These are phyloP conservation scores for Sesamia inferens DNA, from an alignment of 2,888 invertebrate genomes.

Conservation along the genomic window DNA sequence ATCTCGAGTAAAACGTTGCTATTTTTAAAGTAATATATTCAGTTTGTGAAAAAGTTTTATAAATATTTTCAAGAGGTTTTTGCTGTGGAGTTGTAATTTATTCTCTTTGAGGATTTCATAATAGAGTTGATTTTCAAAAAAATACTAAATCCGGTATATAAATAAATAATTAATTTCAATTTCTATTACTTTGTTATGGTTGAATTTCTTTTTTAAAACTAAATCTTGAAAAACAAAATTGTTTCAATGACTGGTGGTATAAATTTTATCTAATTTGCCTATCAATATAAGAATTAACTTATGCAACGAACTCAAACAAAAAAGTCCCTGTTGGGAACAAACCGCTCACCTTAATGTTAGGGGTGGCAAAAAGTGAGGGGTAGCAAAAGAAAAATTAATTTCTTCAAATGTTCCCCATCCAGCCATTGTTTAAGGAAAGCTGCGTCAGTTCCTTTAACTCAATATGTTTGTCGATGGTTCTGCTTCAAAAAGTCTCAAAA, in stretches of 20 bases:
- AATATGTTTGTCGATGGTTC: conserved; percentile 32
- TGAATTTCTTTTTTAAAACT: not conserved
- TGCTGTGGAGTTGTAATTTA: conserved; percentile 18
- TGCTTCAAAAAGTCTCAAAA: conserved; percentile 36
- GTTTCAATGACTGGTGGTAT: not conserved
- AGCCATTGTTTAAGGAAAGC: conserved; percentile 51
- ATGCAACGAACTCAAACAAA: conserved; percentile 10
- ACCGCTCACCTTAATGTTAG: conserved; percentile 35
- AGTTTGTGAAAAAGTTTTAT: conserved; percentile 32
- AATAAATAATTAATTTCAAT: not conserved
- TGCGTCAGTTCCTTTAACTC: conserved; percentile 33
- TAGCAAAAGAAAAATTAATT: conserved; percentile 49
- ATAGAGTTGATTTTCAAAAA: conserved; percentile 2
- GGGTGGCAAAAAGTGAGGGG: conserved; percentile 22
- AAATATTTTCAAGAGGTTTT: conserved; percentile 29
- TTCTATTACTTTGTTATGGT: not conserved
- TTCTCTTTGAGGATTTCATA: conserved; percentile 16
- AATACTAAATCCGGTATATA: conserved; percentile 3
- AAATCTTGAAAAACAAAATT: not conserved
- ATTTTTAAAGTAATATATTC: conserved; percentile 34
- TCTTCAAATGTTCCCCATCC: conserved; percentile 46
- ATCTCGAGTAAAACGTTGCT: conserved; percentile 16
- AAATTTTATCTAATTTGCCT: not conserved
- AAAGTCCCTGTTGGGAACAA: conserved; percentile 12
- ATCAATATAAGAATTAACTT: not conserved